These are phyloP conservation scores for Agonopterix heracliana DNA, from an alignment of 2,888 invertebrate species.

Conservation along the genomic window DNA sequence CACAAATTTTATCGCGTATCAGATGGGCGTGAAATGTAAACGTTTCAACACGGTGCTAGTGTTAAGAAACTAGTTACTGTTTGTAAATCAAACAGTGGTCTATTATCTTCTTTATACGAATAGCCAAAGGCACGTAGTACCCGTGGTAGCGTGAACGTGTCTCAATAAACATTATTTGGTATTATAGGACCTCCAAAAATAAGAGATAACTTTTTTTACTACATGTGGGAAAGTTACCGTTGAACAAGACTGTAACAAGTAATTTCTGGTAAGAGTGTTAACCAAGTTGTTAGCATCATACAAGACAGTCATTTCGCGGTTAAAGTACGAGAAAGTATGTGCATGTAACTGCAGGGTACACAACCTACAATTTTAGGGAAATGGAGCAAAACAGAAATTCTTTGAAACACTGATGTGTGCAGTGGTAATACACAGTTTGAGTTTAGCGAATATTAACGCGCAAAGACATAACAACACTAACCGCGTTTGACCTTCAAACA, in stretches of 20 bases:
- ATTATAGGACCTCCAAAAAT: conserved; percentile 20
- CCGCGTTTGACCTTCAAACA: conserved; percentile 48
- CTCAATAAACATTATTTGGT: conserved; percentile 17
- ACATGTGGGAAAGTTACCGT: conserved; percentile 21
- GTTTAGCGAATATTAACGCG: conserved; percentile 7
- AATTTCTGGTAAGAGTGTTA: conserved; percentile 15
- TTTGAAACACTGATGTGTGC: conserved; percentile 19
- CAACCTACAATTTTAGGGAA: conserved; percentile 46
- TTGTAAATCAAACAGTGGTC: conserved; percentile 29
- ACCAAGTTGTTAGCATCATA: conserved; percentile 26
- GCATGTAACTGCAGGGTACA: conserved; percentile 37
- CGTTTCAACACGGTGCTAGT: conserved; percentile 34
- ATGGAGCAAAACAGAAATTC: conserved; percentile 49
- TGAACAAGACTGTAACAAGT: conserved; percentile 9
- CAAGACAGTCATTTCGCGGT: conserved; percentile 23
- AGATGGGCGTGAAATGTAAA: conserved; percentile 36
- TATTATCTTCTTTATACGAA: conserved; percentile 21
- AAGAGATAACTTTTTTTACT: conserved; percentile 12
- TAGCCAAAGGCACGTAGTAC: conserved; percentile 12
- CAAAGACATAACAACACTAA: conserved; percentile 39
- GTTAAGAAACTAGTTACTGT: conserved; percentile 37
- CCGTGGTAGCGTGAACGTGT: background rate
- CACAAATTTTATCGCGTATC: conserved; percentile 39
- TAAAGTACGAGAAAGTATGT: conserved; percentile 46
- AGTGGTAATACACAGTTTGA: conserved; percentile 8